Conservation (phyloP, 2,797 vertebrate genomes). For the Phaenicophaeus curvirostris region DNA sequence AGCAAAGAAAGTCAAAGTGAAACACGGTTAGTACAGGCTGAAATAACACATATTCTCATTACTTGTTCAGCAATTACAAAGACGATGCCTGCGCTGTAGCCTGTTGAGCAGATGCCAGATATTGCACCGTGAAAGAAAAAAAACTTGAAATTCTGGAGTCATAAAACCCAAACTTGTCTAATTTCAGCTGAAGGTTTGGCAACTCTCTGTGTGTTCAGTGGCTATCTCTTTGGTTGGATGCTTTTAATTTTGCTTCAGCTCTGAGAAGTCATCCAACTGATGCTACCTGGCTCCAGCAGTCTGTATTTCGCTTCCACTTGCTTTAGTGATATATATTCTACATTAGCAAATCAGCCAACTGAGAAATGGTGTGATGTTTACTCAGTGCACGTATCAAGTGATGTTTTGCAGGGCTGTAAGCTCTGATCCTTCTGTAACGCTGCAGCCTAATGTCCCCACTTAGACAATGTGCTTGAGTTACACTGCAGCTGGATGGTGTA, state of each 20-base stretch:
- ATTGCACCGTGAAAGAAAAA: not conserved
- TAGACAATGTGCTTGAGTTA: not conserved
- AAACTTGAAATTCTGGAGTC: not conserved
- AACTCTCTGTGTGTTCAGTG: not conserved
- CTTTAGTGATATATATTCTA: not conserved
- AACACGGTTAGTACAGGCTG: not conserved
- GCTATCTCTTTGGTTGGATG: slow-evolving; percentile 1
- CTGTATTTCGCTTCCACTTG: not conserved
- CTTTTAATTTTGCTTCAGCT: slow-evolving; percentile 24
- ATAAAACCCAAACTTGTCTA: not conserved
- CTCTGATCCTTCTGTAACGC: not conserved
- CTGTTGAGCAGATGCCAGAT: not conserved
- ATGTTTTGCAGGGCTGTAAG: not conserved
- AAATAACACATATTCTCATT: not conserved
- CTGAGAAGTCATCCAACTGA: not conserved
- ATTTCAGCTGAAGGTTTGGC: not conserved
- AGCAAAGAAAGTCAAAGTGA: not conserved
- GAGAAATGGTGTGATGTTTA: not conserved
- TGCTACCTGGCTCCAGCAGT: slow-evolving; percentile 31
- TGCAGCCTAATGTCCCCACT: not conserved
- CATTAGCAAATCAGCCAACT: not conserved
- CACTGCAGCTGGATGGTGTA: not conserved
- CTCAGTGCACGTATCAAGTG: not conserved
- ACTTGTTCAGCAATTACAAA: not conserved
- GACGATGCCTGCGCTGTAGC: not conserved